Conservation (phyloP, 2,113 vertebrate species). For the Neomonachus schauinslandi region DNA sequence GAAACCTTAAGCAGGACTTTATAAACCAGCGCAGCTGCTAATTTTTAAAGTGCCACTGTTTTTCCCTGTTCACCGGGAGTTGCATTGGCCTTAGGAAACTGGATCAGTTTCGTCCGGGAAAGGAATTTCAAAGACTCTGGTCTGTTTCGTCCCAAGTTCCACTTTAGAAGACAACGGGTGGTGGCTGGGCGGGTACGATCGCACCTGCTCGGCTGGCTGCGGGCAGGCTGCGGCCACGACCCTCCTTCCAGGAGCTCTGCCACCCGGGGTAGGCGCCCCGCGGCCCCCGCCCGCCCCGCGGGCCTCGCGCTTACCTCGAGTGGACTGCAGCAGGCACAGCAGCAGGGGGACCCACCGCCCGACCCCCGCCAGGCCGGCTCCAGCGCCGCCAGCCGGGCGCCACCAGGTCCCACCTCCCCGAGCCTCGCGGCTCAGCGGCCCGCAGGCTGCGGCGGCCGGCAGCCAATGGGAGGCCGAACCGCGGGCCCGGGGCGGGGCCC, state of each 20-base stretch:
- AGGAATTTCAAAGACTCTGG: not conserved
- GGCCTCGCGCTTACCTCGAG: conserved; percentile 45
- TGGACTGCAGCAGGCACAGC: conserved; percentile 52
- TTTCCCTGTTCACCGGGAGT: not conserved
- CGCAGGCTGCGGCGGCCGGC: not conserved
- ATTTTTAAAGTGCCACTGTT: not conserved
- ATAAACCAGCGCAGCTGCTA: not conserved
- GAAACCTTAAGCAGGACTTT: not conserved
- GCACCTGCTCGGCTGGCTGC: not conserved
- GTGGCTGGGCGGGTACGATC: not conserved
- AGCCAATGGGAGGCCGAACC: not conserved
- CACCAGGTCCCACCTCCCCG: too few relatives aligned
- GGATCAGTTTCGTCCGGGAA: not conserved
- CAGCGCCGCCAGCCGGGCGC: too few relatives aligned
- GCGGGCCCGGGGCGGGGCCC: not conserved
- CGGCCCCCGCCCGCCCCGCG: not conserved
- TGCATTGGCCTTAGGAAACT: not conserved
- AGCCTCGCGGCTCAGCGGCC: rapidly evolving
- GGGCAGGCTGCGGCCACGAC: rapidly evolving
- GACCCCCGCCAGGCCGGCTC: conserved; percentile 4
- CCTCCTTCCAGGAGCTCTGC: not conserved
- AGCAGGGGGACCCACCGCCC: conserved; percentile 56
- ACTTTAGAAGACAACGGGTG: not conserved
- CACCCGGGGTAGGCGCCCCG: not conserved
- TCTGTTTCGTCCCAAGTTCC: not conserved